A percentile compares a stretch with the other conserved stretches of the same genome.
phyloP scores from a whole-genome alignment of 2,888 invertebrate genomes.

The Baronia brevicornis region DNA sequence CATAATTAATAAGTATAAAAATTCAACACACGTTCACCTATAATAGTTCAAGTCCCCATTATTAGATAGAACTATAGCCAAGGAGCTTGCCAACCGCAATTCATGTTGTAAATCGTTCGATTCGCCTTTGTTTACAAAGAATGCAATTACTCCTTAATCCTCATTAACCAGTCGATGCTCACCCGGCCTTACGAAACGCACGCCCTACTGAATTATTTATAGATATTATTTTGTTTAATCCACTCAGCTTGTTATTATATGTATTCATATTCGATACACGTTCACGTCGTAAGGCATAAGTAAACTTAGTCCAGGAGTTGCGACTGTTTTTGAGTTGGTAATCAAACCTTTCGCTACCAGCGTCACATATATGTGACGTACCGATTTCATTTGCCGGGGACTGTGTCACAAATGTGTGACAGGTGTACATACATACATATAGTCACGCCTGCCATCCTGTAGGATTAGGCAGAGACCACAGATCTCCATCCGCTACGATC shows the following conservation, averaged over 20 bases:
- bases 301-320: conserved; percentile 7
- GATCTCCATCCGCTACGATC: too few species aligned
- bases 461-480: too few species aligned
- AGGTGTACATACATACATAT: too few species aligned
- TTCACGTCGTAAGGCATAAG: conserved; percentile 4
- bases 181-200: conserved; percentile 8
- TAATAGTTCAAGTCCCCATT: too few species aligned
- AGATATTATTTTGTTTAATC: conserved; percentile 4
- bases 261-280: conserved; percentile 11
- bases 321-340: too few species aligned
- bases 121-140: conserved; percentile 6
- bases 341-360: too few species aligned
- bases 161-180: conserved; percentile 9
- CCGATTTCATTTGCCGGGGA: too few species aligned
- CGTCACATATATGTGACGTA: too few species aligned
- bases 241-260: conserved; percentile 8
- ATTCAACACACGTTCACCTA: too few species aligned
- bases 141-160: conserved; percentile 9
- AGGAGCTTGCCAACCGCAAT: background rate
- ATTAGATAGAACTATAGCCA: background rate
- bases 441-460: too few species aligned
- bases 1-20: too few species aligned
- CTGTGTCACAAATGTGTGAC: too few species aligned
- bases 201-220: conserved; percentile 5
- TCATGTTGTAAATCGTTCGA: background rate